Evolutionary conservation across 2,113 vertebrate genomes (phyloP), one percentile per base, ranked within the genome.

Genomic region (Hemicordylus capensis): DNA sequence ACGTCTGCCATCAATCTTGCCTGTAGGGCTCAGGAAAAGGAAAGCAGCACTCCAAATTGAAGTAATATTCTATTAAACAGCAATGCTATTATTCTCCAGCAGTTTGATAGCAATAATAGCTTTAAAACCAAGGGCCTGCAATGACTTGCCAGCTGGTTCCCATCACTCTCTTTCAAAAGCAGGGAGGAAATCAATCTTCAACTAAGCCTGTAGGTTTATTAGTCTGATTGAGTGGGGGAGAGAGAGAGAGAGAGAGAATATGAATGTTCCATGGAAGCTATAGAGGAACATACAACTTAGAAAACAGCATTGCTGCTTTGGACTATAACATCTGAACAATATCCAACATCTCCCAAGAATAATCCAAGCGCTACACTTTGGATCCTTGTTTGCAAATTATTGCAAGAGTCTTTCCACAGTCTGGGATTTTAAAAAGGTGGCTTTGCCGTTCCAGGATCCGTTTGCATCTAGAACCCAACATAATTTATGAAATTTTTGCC

Each of bases 121-220:
- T 80, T 58, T 75, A 63, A 63, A 76, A 39, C 61, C 19, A n/a
- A n/a, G 75, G 44, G 51, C 86, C 28, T 85, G 51, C 56, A 84
- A 70, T 59, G 37, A 28, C 31, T 46, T 69, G 75, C 31, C 83
- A 89, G 73, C 0, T 31, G 74, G 44, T 76, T 85, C 48, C 79
- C n/a, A 79, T 76, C 81, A 85, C 42, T 90, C 24, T 85, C 78
- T 77, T 88, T 89, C 48, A 89, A 87, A 90, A 91, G 88, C 58
- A 31, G 54, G 87, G 87, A 22, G 76, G 80, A 59, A 77, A 82
- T 82, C 73, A 77, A 83, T 91, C 87, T 83, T 59, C 93, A 88
- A 67, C 81, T 66, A 85, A 83, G 6, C 82, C 80, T 85, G 87
- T 77, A 85, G 83, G 67, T 86, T 82, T 78, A 90, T 46, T 84